Conservation (phyloP, 2,797 vertebrate species). For the Darevskia nairensis region DNA sequence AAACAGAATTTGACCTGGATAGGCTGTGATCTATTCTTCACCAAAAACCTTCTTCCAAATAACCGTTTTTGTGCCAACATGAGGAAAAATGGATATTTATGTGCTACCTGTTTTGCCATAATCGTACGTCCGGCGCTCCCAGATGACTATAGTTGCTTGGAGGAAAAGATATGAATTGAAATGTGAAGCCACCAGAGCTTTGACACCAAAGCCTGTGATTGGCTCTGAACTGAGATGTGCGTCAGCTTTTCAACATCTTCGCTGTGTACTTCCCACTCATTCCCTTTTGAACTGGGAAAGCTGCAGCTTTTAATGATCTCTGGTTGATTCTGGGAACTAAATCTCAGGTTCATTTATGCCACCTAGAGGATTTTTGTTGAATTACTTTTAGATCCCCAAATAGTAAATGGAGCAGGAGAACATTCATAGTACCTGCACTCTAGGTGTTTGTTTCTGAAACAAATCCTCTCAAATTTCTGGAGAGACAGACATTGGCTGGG, state of each 20-base stretch:
- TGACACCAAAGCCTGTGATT: too few species aligned
- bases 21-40: too few species aligned
- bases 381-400: neutral
- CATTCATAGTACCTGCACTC: neutral
- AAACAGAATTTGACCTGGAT: too few species aligned
- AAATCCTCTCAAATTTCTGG: neutral
- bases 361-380: slow-evolving; percentile 23
- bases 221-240: neutral
- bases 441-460: neutral
- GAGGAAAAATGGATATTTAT: neutral
- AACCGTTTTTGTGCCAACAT: neutral
- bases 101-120: neutral
- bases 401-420: neutral
- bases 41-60: neutral
- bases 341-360: slow-evolving; percentile 26
- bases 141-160: neutral
- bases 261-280: neutral
- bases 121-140: neutral
- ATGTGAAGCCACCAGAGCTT: neutral
- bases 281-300: neutral
- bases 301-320: neutral
- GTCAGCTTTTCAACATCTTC: neutral
- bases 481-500: neutral
- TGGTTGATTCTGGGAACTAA: neutral
- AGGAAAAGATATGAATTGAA: neutral